Conservation (phyloP, 2,113 vertebrate genomes). For the Monopterus albus region DNA sequence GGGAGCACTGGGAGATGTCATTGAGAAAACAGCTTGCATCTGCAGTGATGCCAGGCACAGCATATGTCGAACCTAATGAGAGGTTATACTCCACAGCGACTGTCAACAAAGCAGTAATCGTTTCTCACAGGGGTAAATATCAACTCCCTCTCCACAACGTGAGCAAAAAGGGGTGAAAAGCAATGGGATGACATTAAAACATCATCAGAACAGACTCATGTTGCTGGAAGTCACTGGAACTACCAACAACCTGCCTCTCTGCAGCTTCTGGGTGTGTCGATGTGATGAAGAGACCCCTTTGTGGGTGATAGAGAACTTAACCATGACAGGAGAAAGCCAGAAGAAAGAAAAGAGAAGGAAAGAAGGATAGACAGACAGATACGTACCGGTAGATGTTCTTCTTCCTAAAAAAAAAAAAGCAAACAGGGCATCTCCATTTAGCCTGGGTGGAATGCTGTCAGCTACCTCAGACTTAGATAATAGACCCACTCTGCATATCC, state of each 20-base stretch:
- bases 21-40: constrained; percentile 70
- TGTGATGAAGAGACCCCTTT: constrained; percentile 38
- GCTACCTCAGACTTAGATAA: constrained; percentile 30
- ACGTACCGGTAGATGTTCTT: too few species aligned
- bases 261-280: constrained; percentile 62
- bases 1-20: constrained; percentile 47
- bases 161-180: constrained; percentile 37
- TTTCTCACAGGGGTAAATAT: constrained; percentile 70
- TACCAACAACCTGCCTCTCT: constrained; percentile 33
- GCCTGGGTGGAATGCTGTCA: constrained; percentile 16
- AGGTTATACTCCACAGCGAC: constrained; percentile 67
- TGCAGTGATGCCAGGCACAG: constrained; percentile 53
- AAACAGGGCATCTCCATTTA: constrained; percentile 58
- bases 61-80: constrained; percentile 76
- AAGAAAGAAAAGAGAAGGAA: too few species aligned
- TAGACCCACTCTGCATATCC: constrained; percentile 1
- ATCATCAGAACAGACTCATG: constrained; percentile 69
- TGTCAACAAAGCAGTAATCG: constrained; percentile 75
- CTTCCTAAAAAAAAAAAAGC: constrained; percentile 48
- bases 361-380: too few species aligned
- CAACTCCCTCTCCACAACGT: constrained; percentile 24
- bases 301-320: constrained; percentile 65
- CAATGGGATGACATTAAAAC: constrained; percentile 76
- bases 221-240: constrained; percentile 76
- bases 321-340: constrained; percentile 8